Evolutionary conservation across 2,888 invertebrate genomes (phyloP), one percentile per base, ranked within the genome.

Genomic region (Pandemis cinnamomeana): DNA sequence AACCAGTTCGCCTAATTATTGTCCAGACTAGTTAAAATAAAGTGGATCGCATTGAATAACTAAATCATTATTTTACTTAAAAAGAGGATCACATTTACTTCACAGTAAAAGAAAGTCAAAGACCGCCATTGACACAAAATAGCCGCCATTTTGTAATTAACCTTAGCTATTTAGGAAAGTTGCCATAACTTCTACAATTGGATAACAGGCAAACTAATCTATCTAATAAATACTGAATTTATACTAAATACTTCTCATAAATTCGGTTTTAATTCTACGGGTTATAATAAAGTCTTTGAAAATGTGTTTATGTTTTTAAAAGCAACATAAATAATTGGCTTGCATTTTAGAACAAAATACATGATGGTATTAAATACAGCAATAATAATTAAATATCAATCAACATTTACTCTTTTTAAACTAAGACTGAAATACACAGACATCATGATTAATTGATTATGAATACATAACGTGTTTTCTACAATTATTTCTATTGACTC

Each of bases 201-300:
- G 53, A 15, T 20, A 5, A 44, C 11, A 11, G 20, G 27, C 27
- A 36, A 36, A 46, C 20, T 64, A 48, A 60, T 10, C 27, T 67
- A 71, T 7, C 61, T 67, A 44, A 58, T 72, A 72, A 72, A 72
- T 72, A 72, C 68, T 72, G 72, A 53, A 42, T 63, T 51, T 64
- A 72, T 4, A 44, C 64, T 66, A 66, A 73, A 69, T 72, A 66
- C 69, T 66, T 73, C 41, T 13, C 41, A 42, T 61, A 72, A 72
- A 72, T 72, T 72, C 72, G 72, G 67, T 58, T 72, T 72, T 36
- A 55, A 20, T 36, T 63, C 44, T 62, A 62, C 62, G 7, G 53
- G 53, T 55, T 20, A 55, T 2, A 51, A 46, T 8, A 44, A 51
- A 55, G 53, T 55, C 53, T 55, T 55, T 55, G 6, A 55, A 8